These are phyloP conservation scores for Campylorhamphus procurvoides DNA, from an alignment of 2,113 vertebrate genomes.

Conservation along the genomic window DNA sequence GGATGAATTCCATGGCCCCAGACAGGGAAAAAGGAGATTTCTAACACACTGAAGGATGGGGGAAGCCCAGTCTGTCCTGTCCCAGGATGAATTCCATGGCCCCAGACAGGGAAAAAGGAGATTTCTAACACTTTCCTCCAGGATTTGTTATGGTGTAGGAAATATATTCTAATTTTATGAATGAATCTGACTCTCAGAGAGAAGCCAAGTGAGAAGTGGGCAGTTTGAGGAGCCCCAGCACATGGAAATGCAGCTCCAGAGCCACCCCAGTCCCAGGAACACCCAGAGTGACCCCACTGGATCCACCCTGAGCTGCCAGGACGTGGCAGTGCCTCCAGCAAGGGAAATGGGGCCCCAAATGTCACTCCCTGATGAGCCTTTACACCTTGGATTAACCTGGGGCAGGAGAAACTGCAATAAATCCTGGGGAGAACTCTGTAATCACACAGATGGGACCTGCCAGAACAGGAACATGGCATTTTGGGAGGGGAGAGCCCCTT, in stretches of 20 bases:
- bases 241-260: not conserved
- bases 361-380: not conserved
- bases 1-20: not conserved
- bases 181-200: rapidly evolving
- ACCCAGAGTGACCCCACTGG: not conserved
- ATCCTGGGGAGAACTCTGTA: not conserved
- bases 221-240: not conserved
- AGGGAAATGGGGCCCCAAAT: not conserved
- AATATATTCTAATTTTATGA: rapidly evolving
- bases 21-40: rapidly evolving
- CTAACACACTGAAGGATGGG: not conserved
- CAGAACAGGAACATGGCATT: not conserved
- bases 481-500: not conserved
- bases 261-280: not conserved
- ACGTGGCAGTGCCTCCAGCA: not conserved
- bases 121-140: no score
- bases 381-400: not conserved
- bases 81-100: not conserved
- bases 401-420: not conserved
- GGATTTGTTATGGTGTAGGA: rapidly evolving
- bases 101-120: not conserved
- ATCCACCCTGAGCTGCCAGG: not conserved
- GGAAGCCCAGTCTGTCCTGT: not conserved
- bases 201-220: not conserved
- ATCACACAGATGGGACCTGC: not conserved